These are phyloP conservation scores for Diaprepes abbreviatus DNA, from an alignment of 2,888 invertebrate genomes.

Conservation along the genomic window DNA sequence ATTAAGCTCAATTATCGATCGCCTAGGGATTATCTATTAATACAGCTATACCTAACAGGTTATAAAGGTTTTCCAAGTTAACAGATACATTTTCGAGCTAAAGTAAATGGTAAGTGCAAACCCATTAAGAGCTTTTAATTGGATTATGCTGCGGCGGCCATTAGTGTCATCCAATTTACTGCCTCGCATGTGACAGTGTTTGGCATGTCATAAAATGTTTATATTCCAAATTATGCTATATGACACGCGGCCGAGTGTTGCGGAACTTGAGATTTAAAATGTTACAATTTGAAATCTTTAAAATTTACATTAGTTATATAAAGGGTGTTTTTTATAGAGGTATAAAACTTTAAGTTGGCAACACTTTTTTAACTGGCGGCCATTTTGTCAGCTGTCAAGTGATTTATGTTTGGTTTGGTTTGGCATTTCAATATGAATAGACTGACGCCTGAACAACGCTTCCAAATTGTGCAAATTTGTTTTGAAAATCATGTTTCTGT, in stretches of 20 bases:
- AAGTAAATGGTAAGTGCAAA: slow-evolving; percentile 48
- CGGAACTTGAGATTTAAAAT: too few species aligned
- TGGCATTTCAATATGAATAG: too few species aligned
- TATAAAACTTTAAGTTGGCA: too few species aligned
- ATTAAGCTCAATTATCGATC: slow-evolving; percentile 7
- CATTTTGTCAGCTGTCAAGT: too few species aligned
- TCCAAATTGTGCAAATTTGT: too few species aligned
- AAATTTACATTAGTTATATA: too few species aligned
- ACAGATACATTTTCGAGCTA: slow-evolving; percentile 39
- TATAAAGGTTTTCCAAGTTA: slow-evolving; percentile 32
- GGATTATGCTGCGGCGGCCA: slow-evolving; percentile 43
- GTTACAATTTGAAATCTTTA: too few species aligned
- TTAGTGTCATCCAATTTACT: slow-evolving; percentile 42
- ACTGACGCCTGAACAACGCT: too few species aligned
- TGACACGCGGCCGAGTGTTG: neutral
- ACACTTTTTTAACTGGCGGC: too few species aligned
- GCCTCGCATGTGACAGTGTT: slow-evolving; percentile 42
- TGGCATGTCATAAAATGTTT: slow-evolving; percentile 42
- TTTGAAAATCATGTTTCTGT: too few species aligned
- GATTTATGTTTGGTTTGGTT: too few species aligned
- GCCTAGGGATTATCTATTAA: slow-evolving; percentile 1
- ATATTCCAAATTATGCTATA: slow-evolving; percentile 28
- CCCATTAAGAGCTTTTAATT: slow-evolving; percentile 46
- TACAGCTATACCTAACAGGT: slow-evolving; percentile 15
- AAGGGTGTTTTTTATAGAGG: too few species aligned